Conservation (phyloP, 2,888 invertebrate species). For the Amiota minor region DNA sequence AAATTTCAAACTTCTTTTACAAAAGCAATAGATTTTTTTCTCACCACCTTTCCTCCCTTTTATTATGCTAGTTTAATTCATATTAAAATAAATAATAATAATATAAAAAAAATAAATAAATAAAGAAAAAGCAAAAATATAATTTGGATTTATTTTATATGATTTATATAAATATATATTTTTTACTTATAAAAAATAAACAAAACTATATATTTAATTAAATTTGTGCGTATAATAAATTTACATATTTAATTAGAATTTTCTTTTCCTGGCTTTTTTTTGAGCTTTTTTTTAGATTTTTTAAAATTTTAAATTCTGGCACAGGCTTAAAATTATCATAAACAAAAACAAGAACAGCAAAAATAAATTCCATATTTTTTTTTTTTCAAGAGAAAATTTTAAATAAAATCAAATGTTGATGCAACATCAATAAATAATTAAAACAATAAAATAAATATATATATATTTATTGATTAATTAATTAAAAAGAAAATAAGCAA, state of each 20-base stretch:
- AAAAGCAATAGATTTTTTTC: not conserved
- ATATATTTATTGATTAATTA: constrained; percentile 8
- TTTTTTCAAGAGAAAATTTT: constrained; percentile 11
- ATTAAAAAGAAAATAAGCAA: constrained; percentile 10
- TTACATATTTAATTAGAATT: constrained; percentile 6
- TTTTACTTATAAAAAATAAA: constrained; percentile 39
- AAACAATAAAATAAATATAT: constrained; percentile 6
- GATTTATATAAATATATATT: constrained; percentile 32
- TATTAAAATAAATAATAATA: not conserved
- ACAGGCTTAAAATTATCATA: not conserved
- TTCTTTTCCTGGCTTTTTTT: not conserved
- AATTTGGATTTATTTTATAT: constrained; percentile 29
- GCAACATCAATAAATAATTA: constrained; percentile 37
- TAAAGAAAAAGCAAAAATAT: constrained; percentile 24
- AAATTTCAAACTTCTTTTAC: too few species aligned
- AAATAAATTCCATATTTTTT: constrained; percentile 22
- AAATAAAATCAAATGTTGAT: constrained; percentile 34
- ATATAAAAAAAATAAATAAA: not conserved
- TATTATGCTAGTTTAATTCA: constrained; percentile 3
- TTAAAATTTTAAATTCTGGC: not conserved
- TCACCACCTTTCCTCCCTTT: not conserved
- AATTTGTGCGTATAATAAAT: constrained; percentile 14
- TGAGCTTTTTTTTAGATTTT: not conserved
- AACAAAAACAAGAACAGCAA: constrained; percentile 36
- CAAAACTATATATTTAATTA: constrained; percentile 31